These are phyloP conservation scores for Ophonus ardosiacus DNA, from an alignment of 2,888 invertebrate genomes.

Conservation along the genomic window DNA sequence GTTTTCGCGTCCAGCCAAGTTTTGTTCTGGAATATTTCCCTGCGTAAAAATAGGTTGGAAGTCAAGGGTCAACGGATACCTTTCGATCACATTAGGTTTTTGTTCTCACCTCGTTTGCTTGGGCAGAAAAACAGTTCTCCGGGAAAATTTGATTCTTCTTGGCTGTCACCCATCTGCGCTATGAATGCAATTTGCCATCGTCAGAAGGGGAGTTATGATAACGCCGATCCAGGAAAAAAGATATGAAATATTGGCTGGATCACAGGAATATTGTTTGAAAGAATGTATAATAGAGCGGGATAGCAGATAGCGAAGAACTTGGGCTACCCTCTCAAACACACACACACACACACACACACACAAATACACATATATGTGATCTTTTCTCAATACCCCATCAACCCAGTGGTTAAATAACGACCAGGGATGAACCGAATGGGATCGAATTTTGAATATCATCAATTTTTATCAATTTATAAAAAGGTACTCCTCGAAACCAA, in stretches of 20 bases:
- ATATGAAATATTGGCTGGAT: constrained; percentile 70
- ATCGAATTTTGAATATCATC: neutral
- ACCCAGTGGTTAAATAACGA: neutral
- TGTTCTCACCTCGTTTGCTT: constrained; percentile 69
- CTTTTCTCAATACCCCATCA: neutral
- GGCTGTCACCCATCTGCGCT: constrained; percentile 70
- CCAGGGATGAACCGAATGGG: neutral
- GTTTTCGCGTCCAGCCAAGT: neutral
- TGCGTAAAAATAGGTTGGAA: constrained; percentile 48
- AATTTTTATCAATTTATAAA: neutral
- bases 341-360: neutral
- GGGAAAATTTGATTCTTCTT: constrained; percentile 71
- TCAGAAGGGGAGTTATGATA: constrained; percentile 66
- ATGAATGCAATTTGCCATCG: constrained; percentile 69
- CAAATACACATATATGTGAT: too few relatives aligned
- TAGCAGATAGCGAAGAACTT: neutral
- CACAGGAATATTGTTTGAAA: constrained; percentile 69
- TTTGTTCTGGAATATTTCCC: constrained; percentile 54
- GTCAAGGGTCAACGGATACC: constrained; percentile 52
- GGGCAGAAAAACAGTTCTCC: constrained; percentile 68
- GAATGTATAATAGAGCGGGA: constrained; percentile 67
- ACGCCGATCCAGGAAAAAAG: constrained; percentile 69
- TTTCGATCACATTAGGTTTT: constrained; percentile 62
- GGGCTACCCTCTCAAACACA: neutral
- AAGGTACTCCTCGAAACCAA: neutral